A percentile compares a stretch with the other conserved stretches of the same genome.
Evolutionary conservation across 2,888 invertebrate genomes (phyloP).

Genomic region (Drosophila koepferae): DNA sequence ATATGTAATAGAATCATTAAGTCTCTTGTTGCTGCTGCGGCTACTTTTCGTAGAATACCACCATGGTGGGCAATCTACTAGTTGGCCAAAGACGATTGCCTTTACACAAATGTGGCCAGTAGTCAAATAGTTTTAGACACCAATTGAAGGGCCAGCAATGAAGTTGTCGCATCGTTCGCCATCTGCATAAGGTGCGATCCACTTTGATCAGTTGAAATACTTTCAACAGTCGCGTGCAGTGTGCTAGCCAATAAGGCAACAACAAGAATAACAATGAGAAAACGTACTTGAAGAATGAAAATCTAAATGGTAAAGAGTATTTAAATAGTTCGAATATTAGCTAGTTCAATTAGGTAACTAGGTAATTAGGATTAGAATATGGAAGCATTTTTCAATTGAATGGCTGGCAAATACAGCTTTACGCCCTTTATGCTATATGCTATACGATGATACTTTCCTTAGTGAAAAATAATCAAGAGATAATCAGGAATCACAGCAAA

Average conservation of each 20-base stretch:
- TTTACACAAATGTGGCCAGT: constrained; percentile 36
- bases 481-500: neutral
- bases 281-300: neutral
- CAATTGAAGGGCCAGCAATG: constrained; percentile 37
- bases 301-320: neutral
- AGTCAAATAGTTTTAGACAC: constrained; percentile 70
- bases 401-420: neutral
- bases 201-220: constrained; percentile 54
- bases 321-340: neutral
- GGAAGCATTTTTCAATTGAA: neutral
- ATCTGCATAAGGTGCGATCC: constrained; percentile 74
- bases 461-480: neutral
- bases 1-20: constrained; percentile 77
- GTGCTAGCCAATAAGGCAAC: constrained; percentile 21
- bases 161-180: constrained; percentile 4
- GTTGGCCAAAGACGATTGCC: constrained; percentile 20
- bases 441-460: too few relatives aligned
- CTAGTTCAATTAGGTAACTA: neutral
- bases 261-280: neutral
- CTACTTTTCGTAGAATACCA: constrained; percentile 64
- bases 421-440: too few relatives aligned
- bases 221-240: constrained; percentile 16
- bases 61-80: constrained; percentile 43
- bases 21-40: constrained; percentile 14
- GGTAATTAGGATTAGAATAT: too few relatives aligned